Evolutionary conservation across 2,113 vertebrate species (phyloP).

Genomic region (Aphyosemion australe): DNA sequence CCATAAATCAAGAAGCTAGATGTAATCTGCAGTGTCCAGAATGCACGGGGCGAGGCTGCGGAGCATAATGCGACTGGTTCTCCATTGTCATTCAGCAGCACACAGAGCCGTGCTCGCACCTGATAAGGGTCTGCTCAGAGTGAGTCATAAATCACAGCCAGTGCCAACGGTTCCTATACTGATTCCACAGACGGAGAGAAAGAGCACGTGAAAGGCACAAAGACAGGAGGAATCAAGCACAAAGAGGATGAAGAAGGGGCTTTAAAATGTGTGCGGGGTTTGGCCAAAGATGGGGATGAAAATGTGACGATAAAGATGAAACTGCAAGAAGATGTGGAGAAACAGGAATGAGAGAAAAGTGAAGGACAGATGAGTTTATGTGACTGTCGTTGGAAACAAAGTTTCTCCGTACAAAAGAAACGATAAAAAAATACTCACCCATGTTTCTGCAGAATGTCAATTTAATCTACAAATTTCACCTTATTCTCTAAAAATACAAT

Average conservation of each 20-base stretch:
- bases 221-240: conserved; percentile 33
- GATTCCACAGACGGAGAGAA: conserved; percentile 78
- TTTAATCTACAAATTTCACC: conserved; percentile 8
- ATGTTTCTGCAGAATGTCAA: conserved; percentile 61
- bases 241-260: conserved; percentile 29
- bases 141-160: conserved; percentile 91
- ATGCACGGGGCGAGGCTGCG: conserved; percentile 88
- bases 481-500: no score
- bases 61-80: conserved; percentile 91
- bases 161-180: conserved; percentile 81
- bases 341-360: conserved; percentile 37
- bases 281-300: no score
- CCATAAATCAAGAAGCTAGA: conserved; percentile 96
- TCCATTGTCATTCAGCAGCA: conserved; percentile 96
- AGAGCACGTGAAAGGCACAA: conserved; percentile 36
- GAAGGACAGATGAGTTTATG: conserved; percentile 85
- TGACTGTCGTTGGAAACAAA: conserved; percentile 91
- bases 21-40: conserved; percentile 98
- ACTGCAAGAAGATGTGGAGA: conserved; percentile 9
- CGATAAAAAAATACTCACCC: conserved; percentile 80
- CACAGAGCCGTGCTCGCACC: conserved; percentile 89
- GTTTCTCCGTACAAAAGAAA: conserved; percentile 86
- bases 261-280: conserved; percentile 28
- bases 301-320: conserved; percentile 35
- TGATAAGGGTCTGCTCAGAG: conserved; percentile 94